Conservation (phyloP, 2,797 vertebrate genomes). For the Rhynchotus rufescens region DNA sequence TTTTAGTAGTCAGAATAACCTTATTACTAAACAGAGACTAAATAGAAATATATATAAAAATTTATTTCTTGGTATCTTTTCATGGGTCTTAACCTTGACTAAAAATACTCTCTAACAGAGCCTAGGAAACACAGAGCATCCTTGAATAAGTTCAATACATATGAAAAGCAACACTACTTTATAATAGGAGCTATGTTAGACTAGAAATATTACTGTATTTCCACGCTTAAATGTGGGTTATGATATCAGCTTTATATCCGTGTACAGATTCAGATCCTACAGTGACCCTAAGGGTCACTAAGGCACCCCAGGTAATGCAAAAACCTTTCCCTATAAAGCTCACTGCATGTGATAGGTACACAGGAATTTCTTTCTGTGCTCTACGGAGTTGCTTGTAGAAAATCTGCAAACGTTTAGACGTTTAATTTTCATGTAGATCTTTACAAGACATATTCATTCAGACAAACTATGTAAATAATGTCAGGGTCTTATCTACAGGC, state of each 20-base stretch:
- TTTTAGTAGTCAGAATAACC: neutral
- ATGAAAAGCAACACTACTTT: neutral
- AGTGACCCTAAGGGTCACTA: neutral
- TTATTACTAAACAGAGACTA: neutral
- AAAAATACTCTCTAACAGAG: slow-evolving; percentile 48
- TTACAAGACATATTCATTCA: neutral
- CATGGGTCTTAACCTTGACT: slow-evolving; percentile 1
- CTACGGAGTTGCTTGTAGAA: neutral
- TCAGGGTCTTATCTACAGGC: neutral
- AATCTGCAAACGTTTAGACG: neutral
- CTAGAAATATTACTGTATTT: neutral
- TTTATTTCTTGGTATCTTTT: neutral
- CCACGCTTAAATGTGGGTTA: neutral
- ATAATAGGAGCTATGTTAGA: neutral
- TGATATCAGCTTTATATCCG: neutral
- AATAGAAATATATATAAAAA: no score
- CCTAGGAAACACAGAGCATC: slow-evolving; percentile 32
- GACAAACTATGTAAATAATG: neutral
- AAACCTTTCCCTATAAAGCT: neutral
- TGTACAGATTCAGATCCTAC: neutral
- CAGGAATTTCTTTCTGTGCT: neutral
- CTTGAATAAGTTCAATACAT: slow-evolving; percentile 1
- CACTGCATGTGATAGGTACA: rapidly evolving
- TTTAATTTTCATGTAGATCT: neutral
- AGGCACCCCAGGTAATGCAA: neutral